Evolutionary conservation across 2,888 invertebrate genomes (phyloP).

Genomic region (Cephus sareptanus): DNA sequence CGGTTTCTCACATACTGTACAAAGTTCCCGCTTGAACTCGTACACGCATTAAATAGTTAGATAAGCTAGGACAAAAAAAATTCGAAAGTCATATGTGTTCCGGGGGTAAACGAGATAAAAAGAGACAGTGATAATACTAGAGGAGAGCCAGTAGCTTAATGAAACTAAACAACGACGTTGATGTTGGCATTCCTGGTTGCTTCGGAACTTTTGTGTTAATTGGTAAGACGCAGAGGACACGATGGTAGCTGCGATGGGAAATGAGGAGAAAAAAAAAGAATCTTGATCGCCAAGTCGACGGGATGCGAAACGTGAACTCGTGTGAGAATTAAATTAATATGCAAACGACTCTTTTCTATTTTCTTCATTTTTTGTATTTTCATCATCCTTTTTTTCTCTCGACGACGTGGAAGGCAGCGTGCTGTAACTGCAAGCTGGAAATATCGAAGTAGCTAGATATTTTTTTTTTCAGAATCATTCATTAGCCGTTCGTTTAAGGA

Average conservation of each 20-base stretch:
- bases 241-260: conserved; percentile 4
- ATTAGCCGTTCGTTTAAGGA: neutral
- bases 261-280: neutral
- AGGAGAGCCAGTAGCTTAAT: neutral
- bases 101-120: neutral
- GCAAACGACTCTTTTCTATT: neutral
- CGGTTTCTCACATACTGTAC: neutral
- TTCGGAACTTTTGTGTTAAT: conserved; percentile 20
- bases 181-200: neutral
- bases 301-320: neutral
- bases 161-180: conserved; percentile 9
- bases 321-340: neutral
- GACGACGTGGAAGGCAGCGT: neutral
- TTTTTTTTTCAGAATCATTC: neutral
- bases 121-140: neutral
- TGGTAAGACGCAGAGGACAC: conserved; percentile 10
- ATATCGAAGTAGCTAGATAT: neutral
- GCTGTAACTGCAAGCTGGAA: neutral
- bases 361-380: neutral
- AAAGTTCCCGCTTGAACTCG: neutral
- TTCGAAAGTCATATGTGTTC: neutral
- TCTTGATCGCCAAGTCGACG: neutral
- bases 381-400: neutral
- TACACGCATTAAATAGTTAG: neutral
- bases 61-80: neutral